Evolutionary conservation across 2,888 invertebrate species (phyloP).

Genomic region (Neria commutata): DNA sequence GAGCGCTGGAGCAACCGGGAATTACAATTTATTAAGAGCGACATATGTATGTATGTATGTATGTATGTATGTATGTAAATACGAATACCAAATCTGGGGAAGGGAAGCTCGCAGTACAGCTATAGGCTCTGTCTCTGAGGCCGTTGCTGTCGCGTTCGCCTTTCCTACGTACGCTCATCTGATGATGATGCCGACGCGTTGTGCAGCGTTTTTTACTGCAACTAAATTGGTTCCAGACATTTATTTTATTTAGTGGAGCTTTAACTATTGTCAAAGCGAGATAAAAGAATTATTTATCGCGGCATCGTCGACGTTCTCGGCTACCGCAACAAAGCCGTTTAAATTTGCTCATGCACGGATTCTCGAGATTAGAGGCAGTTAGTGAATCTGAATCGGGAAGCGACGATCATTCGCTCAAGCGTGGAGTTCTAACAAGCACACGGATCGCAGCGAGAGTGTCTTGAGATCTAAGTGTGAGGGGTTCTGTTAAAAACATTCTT

Average conservation of each 20-base stretch:
- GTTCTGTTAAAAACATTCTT: too few relatives aligned
- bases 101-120: constrained; percentile 14
- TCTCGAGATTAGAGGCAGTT: constrained; percentile 12
- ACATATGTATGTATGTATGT: constrained; percentile 32
- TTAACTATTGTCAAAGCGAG: constrained; percentile 36
- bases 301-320: constrained; percentile 24
- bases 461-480: too few relatives aligned
- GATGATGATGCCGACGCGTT: too few relatives aligned
- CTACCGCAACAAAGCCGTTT: background rate
- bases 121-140: background rate
- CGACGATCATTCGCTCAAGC: constrained; percentile 38
- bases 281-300: constrained; percentile 34
- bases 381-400: constrained; percentile 30
- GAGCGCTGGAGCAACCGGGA: constrained; percentile 1
- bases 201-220: background rate
- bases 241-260: constrained; percentile 34
- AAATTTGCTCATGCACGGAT: background rate
- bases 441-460: constrained; percentile 24
- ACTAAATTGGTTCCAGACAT: constrained; percentile 21
- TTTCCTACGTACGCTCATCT: too few relatives aligned
- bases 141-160: constrained; percentile 9
- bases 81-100: too few relatives aligned
- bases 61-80: constrained; percentile 6
- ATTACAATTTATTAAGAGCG: constrained; percentile 47
- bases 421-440: constrained; percentile 40